Percentiles rank a stretch among this genome's conserved stretches.
phyloP scores from a whole-genome alignment of 2,888 invertebrate genomes.

The Spicauda simplicius region DNA sequence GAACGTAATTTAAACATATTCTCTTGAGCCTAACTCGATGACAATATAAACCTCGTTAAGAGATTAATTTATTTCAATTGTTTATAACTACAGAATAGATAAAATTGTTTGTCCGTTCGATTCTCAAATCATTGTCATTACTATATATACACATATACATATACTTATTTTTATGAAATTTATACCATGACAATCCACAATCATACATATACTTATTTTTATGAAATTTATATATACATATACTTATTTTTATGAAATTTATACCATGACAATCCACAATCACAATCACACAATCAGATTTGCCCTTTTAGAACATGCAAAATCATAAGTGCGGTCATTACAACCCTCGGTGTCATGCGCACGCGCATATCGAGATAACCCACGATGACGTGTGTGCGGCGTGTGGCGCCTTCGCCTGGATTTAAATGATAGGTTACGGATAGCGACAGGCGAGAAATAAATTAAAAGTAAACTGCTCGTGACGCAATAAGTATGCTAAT shows the following conservation, averaged over 20 bases:
- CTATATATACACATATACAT: too few species aligned
- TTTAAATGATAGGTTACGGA: conserved; percentile 46
- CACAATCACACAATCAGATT: not conserved
- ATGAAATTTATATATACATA: too few species aligned
- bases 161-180: too few species aligned
- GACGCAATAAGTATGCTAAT: conserved; percentile 27
- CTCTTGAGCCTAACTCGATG: too few species aligned
- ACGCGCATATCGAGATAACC: conserved; percentile 68
- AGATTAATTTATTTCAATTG: too few species aligned
- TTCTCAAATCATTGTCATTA: too few species aligned
- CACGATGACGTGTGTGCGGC: conserved; percentile 66
- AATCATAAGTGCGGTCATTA: conserved; percentile 52
- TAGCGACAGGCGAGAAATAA: conserved; percentile 32
- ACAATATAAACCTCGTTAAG: too few species aligned
- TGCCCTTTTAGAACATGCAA: conserved; percentile 17
- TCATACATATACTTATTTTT: too few species aligned
- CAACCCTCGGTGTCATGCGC: conserved; percentile 51
- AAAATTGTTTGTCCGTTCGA: too few species aligned
- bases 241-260: too few species aligned
- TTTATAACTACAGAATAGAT: too few species aligned
- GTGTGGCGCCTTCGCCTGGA: conserved; percentile 60
- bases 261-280: not conserved
- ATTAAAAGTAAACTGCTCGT: conserved; percentile 26
- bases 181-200: not conserved
- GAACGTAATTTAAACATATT: too few species aligned